phyloP scores from a whole-genome alignment of 2,888 invertebrate species.

The Diaphora mendica region DNA sequence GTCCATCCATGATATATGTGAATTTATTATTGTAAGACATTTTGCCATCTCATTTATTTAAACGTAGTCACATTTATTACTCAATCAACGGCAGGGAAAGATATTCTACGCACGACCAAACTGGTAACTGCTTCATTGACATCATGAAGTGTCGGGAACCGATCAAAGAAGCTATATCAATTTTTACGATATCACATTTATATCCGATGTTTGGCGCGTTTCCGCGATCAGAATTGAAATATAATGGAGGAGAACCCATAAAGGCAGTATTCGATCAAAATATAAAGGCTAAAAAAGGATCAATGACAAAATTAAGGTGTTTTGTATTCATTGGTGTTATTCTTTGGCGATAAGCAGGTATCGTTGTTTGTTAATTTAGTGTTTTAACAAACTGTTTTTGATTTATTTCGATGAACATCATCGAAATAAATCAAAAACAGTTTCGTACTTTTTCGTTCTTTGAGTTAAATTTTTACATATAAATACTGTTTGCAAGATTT shows the following conservation, averaged over 20 bases:
- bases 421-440: too few relatives aligned
- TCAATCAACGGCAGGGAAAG: constrained; percentile 14
- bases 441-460: too few relatives aligned
- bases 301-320: background rate
- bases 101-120: constrained; percentile 36
- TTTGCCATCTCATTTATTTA: background rate
- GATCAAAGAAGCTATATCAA: constrained; percentile 45
- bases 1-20: background rate
- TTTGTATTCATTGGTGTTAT: constrained; percentile 11
- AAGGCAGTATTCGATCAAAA: constrained; percentile 15
- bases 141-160: constrained; percentile 32
- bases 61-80: background rate
- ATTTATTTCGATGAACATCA: too few relatives aligned
- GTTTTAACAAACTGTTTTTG: too few relatives aligned
- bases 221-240: constrained; percentile 56
- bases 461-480: too few relatives aligned
- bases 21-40: background rate
- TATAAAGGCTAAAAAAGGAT: constrained; percentile 1
- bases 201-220: constrained; percentile 38
- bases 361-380: background rate
- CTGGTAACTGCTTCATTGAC: constrained; percentile 35
- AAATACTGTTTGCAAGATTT: too few relatives aligned
- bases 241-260: constrained; percentile 48
- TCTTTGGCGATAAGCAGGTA: background rate
- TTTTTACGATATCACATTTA: constrained; percentile 55